A percentile compares a stretch with the other conserved stretches of the same genome.
phyloP scores from a whole-genome alignment of 2,113 vertebrate species.

The Microtus montanus region DNA sequence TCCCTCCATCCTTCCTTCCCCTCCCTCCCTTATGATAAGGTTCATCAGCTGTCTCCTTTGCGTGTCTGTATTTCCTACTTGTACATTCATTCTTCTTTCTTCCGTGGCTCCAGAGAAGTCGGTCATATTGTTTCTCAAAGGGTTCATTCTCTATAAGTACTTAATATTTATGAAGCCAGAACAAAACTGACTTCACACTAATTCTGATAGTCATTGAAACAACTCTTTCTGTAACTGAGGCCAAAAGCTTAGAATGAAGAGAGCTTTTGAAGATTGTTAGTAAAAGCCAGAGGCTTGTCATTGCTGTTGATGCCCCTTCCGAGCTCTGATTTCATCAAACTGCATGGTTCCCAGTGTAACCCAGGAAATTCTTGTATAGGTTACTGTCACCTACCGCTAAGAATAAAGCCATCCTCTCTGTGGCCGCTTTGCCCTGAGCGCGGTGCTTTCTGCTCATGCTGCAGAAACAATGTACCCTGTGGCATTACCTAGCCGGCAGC shows the following conservation, averaged over 20 bases:
- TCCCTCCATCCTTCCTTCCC: not conserved
- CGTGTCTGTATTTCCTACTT: conserved; percentile 2
- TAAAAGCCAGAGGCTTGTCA: conserved; percentile 44
- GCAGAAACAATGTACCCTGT: conserved; percentile 43
- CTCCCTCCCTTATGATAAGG: not conserved
- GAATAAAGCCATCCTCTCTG: not conserved
- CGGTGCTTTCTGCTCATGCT: conserved; percentile 70
- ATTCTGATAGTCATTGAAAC: conserved; percentile 51
- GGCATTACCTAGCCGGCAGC: conserved; percentile 62
- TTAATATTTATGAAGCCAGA: not conserved
- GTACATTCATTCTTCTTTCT: conserved; percentile 1
- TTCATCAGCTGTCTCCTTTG: not conserved
- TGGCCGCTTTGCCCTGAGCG: conserved; percentile 72
- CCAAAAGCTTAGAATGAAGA: conserved; percentile 44
- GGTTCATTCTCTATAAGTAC: not conserved
- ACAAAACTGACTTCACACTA: conserved; percentile 14
- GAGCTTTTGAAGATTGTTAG: conserved; percentile 53
- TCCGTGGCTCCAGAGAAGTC: not conserved
- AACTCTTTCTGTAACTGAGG: conserved; percentile 53
- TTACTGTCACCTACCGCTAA: not conserved
- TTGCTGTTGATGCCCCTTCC: not conserved
- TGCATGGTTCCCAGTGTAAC: not conserved
- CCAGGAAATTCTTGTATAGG: not conserved
- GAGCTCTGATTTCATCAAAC: not conserved
- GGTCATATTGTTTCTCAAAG: conserved; percentile 14